Base-by-base conservation (phyloP, 2,113 vertebrate genomes). In the Kryptolebias marmoratus region DNA sequence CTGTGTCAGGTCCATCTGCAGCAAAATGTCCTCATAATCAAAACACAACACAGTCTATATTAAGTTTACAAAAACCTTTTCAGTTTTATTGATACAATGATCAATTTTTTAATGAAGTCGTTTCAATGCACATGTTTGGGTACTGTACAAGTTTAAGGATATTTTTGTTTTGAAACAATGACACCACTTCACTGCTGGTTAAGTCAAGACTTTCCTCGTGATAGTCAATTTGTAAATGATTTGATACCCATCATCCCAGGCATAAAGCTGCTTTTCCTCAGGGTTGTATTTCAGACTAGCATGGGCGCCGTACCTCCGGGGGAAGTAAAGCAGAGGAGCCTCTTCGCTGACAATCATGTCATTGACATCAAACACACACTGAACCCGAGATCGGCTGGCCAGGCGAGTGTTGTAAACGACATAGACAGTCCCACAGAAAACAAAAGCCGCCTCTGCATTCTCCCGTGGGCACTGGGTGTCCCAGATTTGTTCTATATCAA, bases 211-310 rank as follows among this genome's bases (percentile, higher is more conserved):
- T 85, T 97, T 98, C 89, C 91, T 95, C 88, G 95, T 96, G 94
- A 96, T 94, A 68, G 91, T 94, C 84, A 99, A 92, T 72, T 95
- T 96, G 88, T 99, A 99, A 61, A 98, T 94, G 73, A 99, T 96
- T 88, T 98, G 98, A 86, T 98, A 98, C 28, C 98, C 97, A 0
- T 98, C 97, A 0, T 99, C 98, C 98, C 98, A 99, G 70, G 95
- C 96, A 0, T 99, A 99, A 52, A 99, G 87, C 91, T 96, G 96
- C 71, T 92, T 94, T 90, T 98, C 97, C 0, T 77, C 93, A 0
- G 97, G 95, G 82, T 94, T 98, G 86, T 99, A 99, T 85, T 97
- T 97, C 83, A 99, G 94, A 76, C 97, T 96, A 73, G 96, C 90
- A 39, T 97, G 97, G 58, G 96, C 94, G 6, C 97, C 96, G 0